phyloP scores from a whole-genome alignment of 2,113 vertebrate genomes.

The Oreochromis niloticus region DNA sequence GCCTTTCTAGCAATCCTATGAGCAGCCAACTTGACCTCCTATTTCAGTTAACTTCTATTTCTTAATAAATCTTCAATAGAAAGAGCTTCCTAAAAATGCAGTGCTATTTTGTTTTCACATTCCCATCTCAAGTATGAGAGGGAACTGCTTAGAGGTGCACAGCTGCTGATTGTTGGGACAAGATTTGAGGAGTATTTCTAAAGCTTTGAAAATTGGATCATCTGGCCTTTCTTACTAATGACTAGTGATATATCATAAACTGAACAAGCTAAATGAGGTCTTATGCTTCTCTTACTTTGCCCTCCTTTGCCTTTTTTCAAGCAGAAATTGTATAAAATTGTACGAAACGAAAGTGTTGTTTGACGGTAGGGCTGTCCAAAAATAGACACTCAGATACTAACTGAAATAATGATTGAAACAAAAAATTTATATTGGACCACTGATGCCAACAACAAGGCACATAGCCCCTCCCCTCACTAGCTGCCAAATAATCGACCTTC shows the following conservation, averaged over 20 bases:
- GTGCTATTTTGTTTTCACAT: background rate
- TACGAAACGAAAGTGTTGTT: background rate
- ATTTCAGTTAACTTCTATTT: background rate
- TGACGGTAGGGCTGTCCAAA: background rate
- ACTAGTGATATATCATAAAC: background rate
- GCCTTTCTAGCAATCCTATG: background rate
- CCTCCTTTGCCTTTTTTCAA: background rate
- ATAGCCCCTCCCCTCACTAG: background rate
- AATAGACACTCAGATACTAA: background rate
- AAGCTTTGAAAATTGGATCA: background rate
- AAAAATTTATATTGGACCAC: background rate
- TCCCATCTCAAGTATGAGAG: background rate
- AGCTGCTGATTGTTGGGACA: background rate
- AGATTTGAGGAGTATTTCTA: background rate
- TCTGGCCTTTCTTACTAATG: background rate
- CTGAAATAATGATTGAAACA: background rate
- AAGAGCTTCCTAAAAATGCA: background rate
- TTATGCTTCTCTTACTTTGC: background rate
- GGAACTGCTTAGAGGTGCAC: background rate
- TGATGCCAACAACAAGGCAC: background rate
- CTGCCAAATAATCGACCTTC: background rate
- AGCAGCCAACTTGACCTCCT: background rate
- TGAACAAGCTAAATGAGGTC: background rate
- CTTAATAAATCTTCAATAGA: background rate
- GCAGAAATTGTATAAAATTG: background rate